Base-by-base conservation (phyloP, 2,888 invertebrate genomes). In the Drosophila yooni region DNA sequence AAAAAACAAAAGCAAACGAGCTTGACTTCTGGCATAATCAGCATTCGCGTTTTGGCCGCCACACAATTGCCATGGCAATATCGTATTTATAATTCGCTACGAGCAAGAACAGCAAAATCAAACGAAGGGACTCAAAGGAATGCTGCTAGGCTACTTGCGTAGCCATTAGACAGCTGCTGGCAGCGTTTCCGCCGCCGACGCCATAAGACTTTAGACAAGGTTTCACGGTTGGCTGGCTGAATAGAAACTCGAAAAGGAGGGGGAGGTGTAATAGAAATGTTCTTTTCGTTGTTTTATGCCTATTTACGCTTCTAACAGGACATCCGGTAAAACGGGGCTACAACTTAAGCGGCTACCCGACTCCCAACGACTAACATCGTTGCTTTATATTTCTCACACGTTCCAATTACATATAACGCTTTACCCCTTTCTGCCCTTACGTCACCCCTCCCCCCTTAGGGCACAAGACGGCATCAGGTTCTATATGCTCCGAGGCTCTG, bases 311-410 rank as follows among this genome's bases (percentile, higher is more conserved):
- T 83, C 89, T 74, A 88, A 90, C 90, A 89, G 87, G 90, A 86
- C 81, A 77, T 83, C 85, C 83, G 91, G 87, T 75, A 76, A 83
- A 83, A 77, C 81, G 81, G 80, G 81, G 85, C 83, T 75, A 79
- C 80, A 76, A 78, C 90, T 75, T 75, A 82, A 82, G 87, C 79
- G 79, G 72, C 79, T 74, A 40, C 71, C 52, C 50, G 33, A 63
- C 70, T 70, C 73, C 60, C 71, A 66, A 38, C 68, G 25, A 15
- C 46, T 15, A 46, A 46, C 25, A 46, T 25, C 43, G 72, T 77
- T 74, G 74, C 79, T 88, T 88, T 77, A 88, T 91, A 92, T 92
- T 92, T 91, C 92, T 92, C 92, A 92, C 92, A 92, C 92, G 92
- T 91, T 91, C 92, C 92, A 92, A 92, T 92, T 92, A 92, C 90